A percentile compares a stretch with the other conserved stretches of the same genome.
phyloP scores from a whole-genome alignment of 1,140 invertebrate species.

The Drosophila funebris region DNA sequence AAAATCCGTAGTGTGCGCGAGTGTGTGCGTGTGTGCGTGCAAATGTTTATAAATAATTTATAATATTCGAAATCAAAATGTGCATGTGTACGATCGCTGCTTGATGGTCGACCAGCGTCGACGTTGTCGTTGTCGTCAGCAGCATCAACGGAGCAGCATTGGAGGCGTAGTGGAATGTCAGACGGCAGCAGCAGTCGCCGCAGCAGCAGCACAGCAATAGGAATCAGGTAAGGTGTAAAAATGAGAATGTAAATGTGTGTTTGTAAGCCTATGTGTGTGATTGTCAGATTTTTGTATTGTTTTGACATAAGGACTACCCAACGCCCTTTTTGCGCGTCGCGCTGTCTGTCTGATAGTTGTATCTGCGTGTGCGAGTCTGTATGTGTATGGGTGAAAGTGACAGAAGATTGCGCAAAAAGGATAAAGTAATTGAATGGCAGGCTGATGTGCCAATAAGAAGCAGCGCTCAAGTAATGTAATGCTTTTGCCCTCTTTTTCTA shows the following conservation, averaged over 20 bases:
- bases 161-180: constrained; percentile 63
- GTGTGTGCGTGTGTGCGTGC: constrained; percentile 49
- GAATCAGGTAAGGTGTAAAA: constrained; percentile 58
- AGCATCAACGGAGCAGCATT: constrained; percentile 46
- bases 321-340: constrained; percentile 75
- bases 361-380: constrained; percentile 14
- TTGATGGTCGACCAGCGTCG: constrained; percentile 44
- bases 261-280: neutral
- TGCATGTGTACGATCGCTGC: constrained; percentile 65
- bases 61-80: constrained; percentile 68
- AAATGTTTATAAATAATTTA: constrained; percentile 63
- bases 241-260: constrained; percentile 4
- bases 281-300: constrained; percentile 10
- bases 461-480: constrained; percentile 9
- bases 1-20: constrained; percentile 17
- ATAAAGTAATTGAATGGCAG: constrained; percentile 43
- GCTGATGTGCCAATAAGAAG: constrained; percentile 24
- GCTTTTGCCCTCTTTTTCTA: neutral
- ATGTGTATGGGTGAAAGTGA: constrained; percentile 66
- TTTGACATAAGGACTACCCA: constrained; percentile 57
- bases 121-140: constrained; percentile 38
- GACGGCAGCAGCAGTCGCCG: constrained; percentile 43
- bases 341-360: constrained; percentile 63
- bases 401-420: constrained; percentile 64
- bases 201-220: constrained; percentile 44